Conservation (phyloP, 2,113 vertebrate species). For the Pachycephala philippinensis region DNA sequence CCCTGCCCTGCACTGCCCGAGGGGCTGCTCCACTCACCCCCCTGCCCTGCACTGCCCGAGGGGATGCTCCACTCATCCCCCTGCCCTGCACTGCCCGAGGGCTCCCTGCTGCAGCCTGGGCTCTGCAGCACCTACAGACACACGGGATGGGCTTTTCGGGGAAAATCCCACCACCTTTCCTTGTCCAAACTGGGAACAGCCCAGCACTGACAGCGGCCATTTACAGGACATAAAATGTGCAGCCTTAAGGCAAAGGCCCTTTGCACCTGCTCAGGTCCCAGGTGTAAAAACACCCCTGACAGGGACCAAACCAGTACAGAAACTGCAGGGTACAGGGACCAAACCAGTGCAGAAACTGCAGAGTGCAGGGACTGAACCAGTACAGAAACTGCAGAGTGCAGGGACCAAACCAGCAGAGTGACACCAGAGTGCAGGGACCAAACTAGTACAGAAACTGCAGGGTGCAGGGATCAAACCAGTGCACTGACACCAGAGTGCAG, state of each 20-base stretch:
- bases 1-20: neutral
- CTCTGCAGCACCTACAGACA: neutral
- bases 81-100: neutral
- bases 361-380: neutral
- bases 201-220: neutral
- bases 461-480: neutral
- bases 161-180: neutral
- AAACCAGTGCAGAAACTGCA: neutral
- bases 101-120: fast-evolving
- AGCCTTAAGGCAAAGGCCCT: neutral
- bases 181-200: neutral
- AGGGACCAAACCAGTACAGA: neutral
- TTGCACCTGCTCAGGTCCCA: neutral
- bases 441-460: fast-evolving
- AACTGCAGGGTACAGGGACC: neutral
- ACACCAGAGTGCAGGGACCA: neutral
- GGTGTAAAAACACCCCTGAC: fast-evolving
- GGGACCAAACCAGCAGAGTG: neutral
- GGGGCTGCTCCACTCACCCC: neutral
- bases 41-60: neutral
- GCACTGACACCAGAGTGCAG: fast-evolving
- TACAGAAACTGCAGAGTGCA: neutral
- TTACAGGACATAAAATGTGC: fast-evolving
- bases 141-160: fast-evolving
- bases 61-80: neutral